These are phyloP conservation scores for Austrofundulus limnaeus DNA, from an alignment of 2,113 vertebrate species.

Conservation along the genomic window DNA sequence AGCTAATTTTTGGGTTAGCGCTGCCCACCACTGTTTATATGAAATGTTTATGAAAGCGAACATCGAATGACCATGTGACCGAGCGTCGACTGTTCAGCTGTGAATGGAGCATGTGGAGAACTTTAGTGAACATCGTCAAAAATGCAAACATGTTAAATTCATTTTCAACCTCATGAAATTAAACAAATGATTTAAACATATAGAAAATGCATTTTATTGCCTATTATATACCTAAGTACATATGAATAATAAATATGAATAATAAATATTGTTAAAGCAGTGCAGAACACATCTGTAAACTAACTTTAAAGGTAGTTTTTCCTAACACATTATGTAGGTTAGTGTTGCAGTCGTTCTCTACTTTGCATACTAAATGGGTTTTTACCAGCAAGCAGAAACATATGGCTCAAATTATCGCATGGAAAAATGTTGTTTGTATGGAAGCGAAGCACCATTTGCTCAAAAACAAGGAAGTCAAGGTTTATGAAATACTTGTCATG, in stretches of 20 bases:
- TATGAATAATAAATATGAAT: conserved; percentile 40
- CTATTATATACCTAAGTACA: no score
- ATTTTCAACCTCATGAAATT: conserved; percentile 12
- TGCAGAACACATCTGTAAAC: conserved; percentile 45
- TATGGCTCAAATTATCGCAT: conserved; percentile 51
- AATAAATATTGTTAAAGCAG: conserved; percentile 33
- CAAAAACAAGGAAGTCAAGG: conserved; percentile 49
- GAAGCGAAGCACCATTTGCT: conserved; percentile 28
- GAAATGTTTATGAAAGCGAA: no score
- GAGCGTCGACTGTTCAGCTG: no score
- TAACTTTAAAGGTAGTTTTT: conserved; percentile 17
- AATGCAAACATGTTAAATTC: no score
- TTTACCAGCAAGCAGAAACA: conserved; percentile 33
- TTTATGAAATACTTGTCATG: conserved; percentile 59
- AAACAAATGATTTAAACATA: conserved; percentile 27
- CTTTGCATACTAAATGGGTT: conserved; percentile 37
- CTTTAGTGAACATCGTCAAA: no score
- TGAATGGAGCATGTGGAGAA: no score
- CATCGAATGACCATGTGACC: no score
- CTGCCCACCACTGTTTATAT: no score
- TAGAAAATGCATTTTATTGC: conserved; percentile 27
- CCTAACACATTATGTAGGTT: conserved; percentile 27
- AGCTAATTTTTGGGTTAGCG: no score
- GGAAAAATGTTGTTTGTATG: conserved; percentile 52
- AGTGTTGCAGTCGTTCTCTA: conserved; percentile 15